Base-by-base conservation (phyloP, 64 coral and sea anemone genomes). In the Porites australiensis region DNA sequence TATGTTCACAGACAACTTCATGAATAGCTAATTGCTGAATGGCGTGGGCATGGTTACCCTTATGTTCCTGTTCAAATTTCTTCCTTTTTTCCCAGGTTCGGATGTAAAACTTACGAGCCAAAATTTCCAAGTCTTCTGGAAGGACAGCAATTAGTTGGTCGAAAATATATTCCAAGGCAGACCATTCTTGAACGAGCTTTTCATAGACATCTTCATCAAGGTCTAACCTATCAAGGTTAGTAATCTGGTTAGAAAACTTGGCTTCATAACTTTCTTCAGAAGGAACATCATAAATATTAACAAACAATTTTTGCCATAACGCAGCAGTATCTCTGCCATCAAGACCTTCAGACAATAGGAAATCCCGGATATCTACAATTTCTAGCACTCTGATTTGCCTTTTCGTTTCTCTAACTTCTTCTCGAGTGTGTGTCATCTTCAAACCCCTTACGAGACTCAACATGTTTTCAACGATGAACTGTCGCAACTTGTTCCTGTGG, bases 81-180 rank as follows among this genome's bases (percentile, higher is more conserved):
- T 43, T 75, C 14, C 72, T 75, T 75, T 75, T 75, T 3, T 75
- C 72, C 6, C 72, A 75, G 47, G n/a, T 75, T 75, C 72, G 22
- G 23, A 75, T 75, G 72, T 75, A 75, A 0, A 75, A 75, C 47
- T 75, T 75, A 45, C 14, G 72, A 75, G 72, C 72, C 14, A 75
- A 75, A 50, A 75, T 75, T 22, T 75, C 43, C 8, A 75, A 23
- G 3, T 75, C 23, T 13, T 50, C 72, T 27, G 72, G 72, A 44
- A 75, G 72, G 14, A 43, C 27, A 75, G 72, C 23, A 50, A 22
- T 75, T 3, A 75, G 72, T 43, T 75, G 72, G 5, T 75, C 14
- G 72, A 75, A 75, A 45, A 75, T 0, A 22, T n/a, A 43, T 45
- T 75, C 72, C 72, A 75, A 12, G 0, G 72, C 72, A 75, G 72